phyloP scores from a whole-genome alignment of 2,113 vertebrate genomes.

The Phrynocephalus versicolor region DNA sequence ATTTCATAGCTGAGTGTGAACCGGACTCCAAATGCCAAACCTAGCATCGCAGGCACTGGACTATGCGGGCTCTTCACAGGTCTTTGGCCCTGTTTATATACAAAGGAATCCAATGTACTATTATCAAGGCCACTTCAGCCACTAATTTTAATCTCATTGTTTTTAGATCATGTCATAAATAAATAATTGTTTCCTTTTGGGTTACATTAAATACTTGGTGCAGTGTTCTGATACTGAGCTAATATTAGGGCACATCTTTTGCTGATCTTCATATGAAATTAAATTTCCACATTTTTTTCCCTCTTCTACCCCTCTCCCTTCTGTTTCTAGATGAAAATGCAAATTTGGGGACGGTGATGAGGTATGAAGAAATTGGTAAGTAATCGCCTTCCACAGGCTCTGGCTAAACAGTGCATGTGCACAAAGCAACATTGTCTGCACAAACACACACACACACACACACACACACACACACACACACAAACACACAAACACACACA shows the following conservation, averaged over 20 bases:
- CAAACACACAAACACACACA: too few species aligned
- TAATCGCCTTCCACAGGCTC: neutral
- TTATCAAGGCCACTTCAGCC: neutral
- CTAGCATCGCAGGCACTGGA: too few species aligned
- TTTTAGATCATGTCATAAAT: neutral
- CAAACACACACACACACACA: too few species aligned
- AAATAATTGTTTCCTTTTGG: neutral
- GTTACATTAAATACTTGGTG: neutral
- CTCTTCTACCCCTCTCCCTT: constrained; percentile 1
- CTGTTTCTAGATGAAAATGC: constrained; percentile 90
- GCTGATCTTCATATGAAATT: neutral
- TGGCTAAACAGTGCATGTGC: neutral
- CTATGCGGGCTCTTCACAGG: too few species aligned
- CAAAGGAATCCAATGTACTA: too few species aligned
- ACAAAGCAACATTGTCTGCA: neutral
- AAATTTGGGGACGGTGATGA: constrained; percentile 91
- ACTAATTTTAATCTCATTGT: neutral
- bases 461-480: neutral
- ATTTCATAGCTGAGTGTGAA: too few species aligned
- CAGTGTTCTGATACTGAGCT: neutral
- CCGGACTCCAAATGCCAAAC: too few species aligned
- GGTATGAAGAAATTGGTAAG: constrained; percentile 98
- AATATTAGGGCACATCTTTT: neutral
- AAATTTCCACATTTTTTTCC: neutral
- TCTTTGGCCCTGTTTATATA: too few species aligned